Conservation (phyloP, 2,888 invertebrate species). For the Caenorhabditis zanzibari region DNA sequence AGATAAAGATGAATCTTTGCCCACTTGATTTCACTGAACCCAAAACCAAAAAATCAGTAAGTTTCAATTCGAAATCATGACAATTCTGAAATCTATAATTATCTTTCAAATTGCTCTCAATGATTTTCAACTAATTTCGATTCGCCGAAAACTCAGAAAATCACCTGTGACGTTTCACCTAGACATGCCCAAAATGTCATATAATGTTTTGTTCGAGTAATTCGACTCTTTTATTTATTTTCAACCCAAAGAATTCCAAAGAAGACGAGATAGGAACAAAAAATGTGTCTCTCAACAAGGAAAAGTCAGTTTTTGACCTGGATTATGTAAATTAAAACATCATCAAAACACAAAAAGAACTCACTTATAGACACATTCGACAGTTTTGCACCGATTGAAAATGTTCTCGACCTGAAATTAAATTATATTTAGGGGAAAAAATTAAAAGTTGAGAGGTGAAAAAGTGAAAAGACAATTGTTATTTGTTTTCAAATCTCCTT, state of each 20-base stretch:
- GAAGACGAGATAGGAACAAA: not conserved
- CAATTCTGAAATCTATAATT: not conserved
- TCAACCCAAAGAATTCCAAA: not conserved
- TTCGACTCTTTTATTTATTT: slow-evolving; percentile 21
- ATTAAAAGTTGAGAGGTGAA: not conserved
- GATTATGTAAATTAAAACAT: slow-evolving; percentile 7
- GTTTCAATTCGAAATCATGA: not conserved
- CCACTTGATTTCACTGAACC: too few species aligned
- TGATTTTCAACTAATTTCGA: not conserved
- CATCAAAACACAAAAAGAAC: slow-evolving; percentile 31
- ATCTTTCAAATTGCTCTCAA: not conserved
- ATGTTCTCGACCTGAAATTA: slow-evolving; percentile 54
- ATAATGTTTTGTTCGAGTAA: not conserved
- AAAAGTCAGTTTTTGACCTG: slow-evolving; percentile 11
- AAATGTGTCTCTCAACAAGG: not conserved
- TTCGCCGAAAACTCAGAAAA: not conserved
- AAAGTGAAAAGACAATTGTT: slow-evolving; percentile 38
- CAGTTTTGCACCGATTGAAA: slow-evolving; percentile 44
- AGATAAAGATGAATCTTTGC: not conserved
- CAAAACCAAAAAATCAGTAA: not conserved
- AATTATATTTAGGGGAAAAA: not conserved
- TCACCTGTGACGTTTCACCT: not conserved
- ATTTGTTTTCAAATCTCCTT: slow-evolving; percentile 49
- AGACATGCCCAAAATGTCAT: slow-evolving; percentile 2
- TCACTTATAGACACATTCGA: slow-evolving; percentile 57